These are phyloP conservation scores for Gobius niger DNA, from an alignment of 2,113 vertebrate species.

Conservation along the genomic window DNA sequence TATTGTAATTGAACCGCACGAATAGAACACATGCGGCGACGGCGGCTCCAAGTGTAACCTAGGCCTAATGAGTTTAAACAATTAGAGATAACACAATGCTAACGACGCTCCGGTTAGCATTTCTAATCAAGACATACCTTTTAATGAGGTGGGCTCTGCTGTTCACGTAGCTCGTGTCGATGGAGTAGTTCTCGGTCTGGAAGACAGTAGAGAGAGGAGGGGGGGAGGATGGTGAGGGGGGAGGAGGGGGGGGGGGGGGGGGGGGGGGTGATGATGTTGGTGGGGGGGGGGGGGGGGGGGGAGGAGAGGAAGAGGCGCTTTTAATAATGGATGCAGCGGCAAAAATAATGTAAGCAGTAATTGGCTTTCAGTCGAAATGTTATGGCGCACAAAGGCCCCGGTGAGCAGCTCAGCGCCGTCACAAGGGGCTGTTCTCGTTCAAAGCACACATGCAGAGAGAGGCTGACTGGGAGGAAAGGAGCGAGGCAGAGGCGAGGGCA, in stretches of 20 bases:
- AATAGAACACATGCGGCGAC: slow-evolving; percentile 50
- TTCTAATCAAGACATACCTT: slow-evolving; percentile 88
- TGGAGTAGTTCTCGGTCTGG: slow-evolving; percentile 98
- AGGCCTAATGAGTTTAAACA: slow-evolving; percentile 69
- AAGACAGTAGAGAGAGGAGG: slow-evolving; percentile 63
- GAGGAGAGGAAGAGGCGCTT: slow-evolving; percentile 76
- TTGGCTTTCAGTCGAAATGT: slow-evolving; percentile 80
- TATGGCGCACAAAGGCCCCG: slow-evolving; percentile 76
- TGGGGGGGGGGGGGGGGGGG: slow-evolving; percentile 30
- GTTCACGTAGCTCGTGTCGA: slow-evolving; percentile 98
- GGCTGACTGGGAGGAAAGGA: slow-evolving; percentile 59
- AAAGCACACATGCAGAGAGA: slow-evolving; percentile 65
- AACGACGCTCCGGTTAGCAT: slow-evolving; percentile 67
- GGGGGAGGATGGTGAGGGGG: slow-evolving; percentile 17
- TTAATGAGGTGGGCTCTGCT: slow-evolving; percentile 99
- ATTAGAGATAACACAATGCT: slow-evolving; percentile 71
- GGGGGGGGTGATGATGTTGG: slow-evolving; percentile 51
- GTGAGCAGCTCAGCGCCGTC: slow-evolving; percentile 67
- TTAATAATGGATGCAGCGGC: slow-evolving; percentile 75
- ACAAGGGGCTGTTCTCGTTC: slow-evolving; percentile 73
- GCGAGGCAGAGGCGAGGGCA: slow-evolving; percentile 29
- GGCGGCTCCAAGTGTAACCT: slow-evolving; percentile 45
- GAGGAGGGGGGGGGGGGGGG: slow-evolving; percentile 15
- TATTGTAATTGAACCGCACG: slow-evolving; percentile 45
- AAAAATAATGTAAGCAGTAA: slow-evolving; percentile 78